A percentile compares a stretch with the other conserved stretches of the same genome.
Evolutionary conservation across 2,888 invertebrate genomes (phyloP).

Genomic region (Lasioglossum villosulum): DNA sequence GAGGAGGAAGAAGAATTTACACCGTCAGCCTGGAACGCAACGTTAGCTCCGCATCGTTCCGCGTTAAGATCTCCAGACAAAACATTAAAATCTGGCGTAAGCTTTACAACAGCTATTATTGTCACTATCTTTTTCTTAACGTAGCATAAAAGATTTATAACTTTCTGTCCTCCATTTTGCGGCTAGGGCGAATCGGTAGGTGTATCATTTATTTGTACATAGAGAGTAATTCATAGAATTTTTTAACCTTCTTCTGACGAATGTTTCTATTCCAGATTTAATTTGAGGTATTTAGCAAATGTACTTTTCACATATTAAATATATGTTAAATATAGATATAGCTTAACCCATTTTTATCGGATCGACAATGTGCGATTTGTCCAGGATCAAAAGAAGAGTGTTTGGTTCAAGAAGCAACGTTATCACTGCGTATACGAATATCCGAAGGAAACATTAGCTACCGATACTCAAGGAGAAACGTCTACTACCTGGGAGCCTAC

Average conservation of each 20-base stretch:
- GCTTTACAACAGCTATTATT: constrained; percentile 19
- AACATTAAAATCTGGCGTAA: constrained; percentile 83
- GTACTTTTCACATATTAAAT: constrained; percentile 55
- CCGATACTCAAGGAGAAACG: constrained; percentile 76
- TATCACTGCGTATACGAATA: constrained; percentile 94
- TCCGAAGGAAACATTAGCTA: constrained; percentile 88
- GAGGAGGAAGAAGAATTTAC: constrained; percentile 89
- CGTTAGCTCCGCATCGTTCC: constrained; percentile 91
- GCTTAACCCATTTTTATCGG: constrained; percentile 49
- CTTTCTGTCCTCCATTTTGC: constrained; percentile 70
- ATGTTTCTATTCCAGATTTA: constrained; percentile 67
- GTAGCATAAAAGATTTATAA: constrained; percentile 61
- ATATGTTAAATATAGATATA: constrained; percentile 58
- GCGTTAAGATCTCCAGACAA: constrained; percentile 89
- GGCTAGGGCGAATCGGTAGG: constrained; percentile 83
- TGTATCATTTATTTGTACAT: constrained; percentile 67
- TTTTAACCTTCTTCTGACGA: constrained; percentile 57
- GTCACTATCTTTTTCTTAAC: constrained; percentile 25
- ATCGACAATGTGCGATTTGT: constrained; percentile 70
- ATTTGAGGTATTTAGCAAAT: constrained; percentile 63
- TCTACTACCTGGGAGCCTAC: constrained; percentile 78
- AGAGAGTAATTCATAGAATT: constrained; percentile 57
- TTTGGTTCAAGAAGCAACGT: constrained; percentile 93
- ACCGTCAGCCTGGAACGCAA: constrained; percentile 93
- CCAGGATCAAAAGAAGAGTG: constrained; percentile 89